Evolutionary conservation across 2,797 vertebrate genomes (phyloP).

Genomic region (Syngnathus acus): DNA sequence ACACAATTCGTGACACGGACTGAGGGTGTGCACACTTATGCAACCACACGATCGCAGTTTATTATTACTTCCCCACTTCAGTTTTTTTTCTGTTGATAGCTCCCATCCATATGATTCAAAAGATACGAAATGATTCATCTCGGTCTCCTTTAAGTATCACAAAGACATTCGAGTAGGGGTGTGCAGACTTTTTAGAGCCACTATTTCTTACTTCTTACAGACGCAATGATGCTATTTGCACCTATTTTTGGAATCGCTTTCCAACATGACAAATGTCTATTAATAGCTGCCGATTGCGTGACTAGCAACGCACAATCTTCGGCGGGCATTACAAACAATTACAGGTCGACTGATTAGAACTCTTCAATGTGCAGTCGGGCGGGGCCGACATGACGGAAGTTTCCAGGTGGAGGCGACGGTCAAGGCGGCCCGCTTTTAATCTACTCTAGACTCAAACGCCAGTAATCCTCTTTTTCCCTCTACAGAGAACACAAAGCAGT

Average conservation of each 20-base stretch:
- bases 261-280: conserved; percentile 36
- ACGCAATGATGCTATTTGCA: conserved; percentile 10
- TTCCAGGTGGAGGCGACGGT: conserved; percentile 22
- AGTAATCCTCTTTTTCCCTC: conserved; percentile 57
- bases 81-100: neutral
- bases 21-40: neutral
- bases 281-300: conserved; percentile 41
- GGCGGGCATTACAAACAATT: conserved; percentile 10
- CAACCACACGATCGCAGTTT: neutral
- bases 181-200: neutral
- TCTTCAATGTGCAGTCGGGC: neutral
- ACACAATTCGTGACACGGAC: neutral
- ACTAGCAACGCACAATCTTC: conserved; percentile 23
- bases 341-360: neutral
- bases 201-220: conserved; percentile 8
- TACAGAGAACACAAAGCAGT: conserved; percentile 42
- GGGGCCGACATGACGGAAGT: conserved; percentile 19
- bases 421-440: conserved; percentile 48
- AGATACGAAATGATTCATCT: too few species aligned
- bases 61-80: too few species aligned
- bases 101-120: too few species aligned
- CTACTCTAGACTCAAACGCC: conserved; percentile 39
- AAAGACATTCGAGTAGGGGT: neutral
- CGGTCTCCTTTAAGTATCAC: too few species aligned
- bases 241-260: conserved; percentile 39